A percentile compares a stretch with the other conserved stretches of the same genome.
Conservation (phyloP, 2,797 vertebrate species). For the Acrossocheilus wenchowensis region DNA sequence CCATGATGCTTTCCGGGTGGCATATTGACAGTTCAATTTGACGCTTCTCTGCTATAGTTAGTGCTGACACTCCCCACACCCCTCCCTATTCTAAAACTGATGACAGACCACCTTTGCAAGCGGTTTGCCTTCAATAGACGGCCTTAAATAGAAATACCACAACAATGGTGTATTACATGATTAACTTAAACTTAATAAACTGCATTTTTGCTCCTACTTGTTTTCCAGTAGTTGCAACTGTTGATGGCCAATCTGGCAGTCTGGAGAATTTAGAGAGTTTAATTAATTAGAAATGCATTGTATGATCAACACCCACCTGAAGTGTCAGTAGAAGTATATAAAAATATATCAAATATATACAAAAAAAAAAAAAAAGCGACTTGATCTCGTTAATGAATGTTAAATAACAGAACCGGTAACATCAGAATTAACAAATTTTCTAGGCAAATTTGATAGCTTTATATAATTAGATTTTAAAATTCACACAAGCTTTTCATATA, state of each 20-base stretch:
- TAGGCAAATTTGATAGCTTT: background rate
- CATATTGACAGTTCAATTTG: slow-evolving; percentile 43
- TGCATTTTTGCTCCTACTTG: background rate
- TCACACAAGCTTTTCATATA: background rate
- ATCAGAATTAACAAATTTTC: background rate
- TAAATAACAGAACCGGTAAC: background rate
- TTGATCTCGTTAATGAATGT: background rate
- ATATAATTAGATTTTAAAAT: background rate
- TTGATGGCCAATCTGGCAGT: background rate
- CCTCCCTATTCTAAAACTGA: slow-evolving; percentile 23
- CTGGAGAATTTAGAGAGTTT: background rate
- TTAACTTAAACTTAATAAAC: background rate
- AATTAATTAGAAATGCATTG: background rate
- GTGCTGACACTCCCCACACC: slow-evolving; percentile 9
- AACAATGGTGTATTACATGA: background rate
- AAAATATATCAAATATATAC: background rate
- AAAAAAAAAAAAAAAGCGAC: background rate
- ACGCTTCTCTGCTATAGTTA: slow-evolving; percentile 28
- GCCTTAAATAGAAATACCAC: background rate
- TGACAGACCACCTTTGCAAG: slow-evolving; percentile 28
- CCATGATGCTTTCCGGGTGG: slow-evolving; percentile 17
- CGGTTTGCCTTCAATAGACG: background rate
- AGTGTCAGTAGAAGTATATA: background rate
- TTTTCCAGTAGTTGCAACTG: background rate
- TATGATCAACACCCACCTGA: background rate